Base-by-base conservation (phyloP, 2,888 invertebrate species). In the Blastobasis lacticolella region DNA sequence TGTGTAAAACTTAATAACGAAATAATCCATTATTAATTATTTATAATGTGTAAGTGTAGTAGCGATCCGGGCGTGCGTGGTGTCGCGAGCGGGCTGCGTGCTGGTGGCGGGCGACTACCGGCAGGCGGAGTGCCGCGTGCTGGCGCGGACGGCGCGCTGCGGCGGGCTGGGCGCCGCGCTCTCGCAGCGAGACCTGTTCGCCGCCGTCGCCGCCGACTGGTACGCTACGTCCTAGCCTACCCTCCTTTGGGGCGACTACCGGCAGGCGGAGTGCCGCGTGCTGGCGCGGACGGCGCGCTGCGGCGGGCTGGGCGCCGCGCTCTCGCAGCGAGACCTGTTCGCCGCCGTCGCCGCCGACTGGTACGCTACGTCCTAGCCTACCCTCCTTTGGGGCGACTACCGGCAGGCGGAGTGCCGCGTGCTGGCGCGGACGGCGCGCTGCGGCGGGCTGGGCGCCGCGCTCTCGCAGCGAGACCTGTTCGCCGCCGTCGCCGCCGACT, bases 381-480 rank as follows among this genome's bases (percentile, higher is more conserved):
- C n/a, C n/a, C n/a, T n/a, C n/a, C n/a, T n/a, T n/a, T n/a, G n/a
- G 44, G 89, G 87, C 0, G 89, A 90, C 75, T 90, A 88, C 72
- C 65, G 67, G 60, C 89, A 90, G 64, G 74, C 87, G 55, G 89
- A 90, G 73, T 84, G 88, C 57, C 76, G 89, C 60, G 79, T 89
- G 67, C 78, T 87, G 62, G 89, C 89, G 54, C 76, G 75, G 62
- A 69, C 69, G 43, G 80, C 89, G 23, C 68, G 62, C 45, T 89
- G 89, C 67, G 43, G 48, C 8, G 54, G 46, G 5, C 73, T 89
- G 50, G 61, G 64, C 36, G 56, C 44, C 37, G 73, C 75, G 10
- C 74, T 90, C 0, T 51, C 56, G 4, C 57, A 58, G 0, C 59
- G 56, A 1, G 89, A 90, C 59, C 67, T 90, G 45, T 90, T 90